phyloP scores from a whole-genome alignment of 2,797 vertebrate genomes.

The Moxostoma hubbsi region DNA sequence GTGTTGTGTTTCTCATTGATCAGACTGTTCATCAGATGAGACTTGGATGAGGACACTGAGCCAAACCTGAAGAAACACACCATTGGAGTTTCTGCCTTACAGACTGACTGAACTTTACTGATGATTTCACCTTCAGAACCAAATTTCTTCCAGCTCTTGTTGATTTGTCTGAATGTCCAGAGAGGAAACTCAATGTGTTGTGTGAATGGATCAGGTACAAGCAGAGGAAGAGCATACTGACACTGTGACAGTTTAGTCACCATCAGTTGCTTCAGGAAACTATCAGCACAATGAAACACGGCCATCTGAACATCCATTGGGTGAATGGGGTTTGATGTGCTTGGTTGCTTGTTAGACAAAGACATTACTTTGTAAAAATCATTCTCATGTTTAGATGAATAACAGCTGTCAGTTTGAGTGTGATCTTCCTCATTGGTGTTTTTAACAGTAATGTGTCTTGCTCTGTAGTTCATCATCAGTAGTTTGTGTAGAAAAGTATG shows the following conservation, averaged over 20 bases:
- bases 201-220: too few species aligned
- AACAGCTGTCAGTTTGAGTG: slow-evolving; percentile 13
- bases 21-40: slow-evolving; percentile 67
- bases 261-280: slow-evolving; percentile 67
- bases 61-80: slow-evolving; percentile 78
- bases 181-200: too few species aligned
- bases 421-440: background rate
- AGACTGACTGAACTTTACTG: too few species aligned
- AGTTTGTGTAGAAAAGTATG: slow-evolving; percentile 34
- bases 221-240: too few species aligned
- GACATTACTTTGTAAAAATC: slow-evolving; percentile 31
- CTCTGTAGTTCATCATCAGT: slow-evolving; percentile 41
- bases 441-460: slow-evolving; percentile 3
- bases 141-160: too few species aligned
- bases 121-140: too few species aligned
- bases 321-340: background rate
- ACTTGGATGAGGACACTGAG: slow-evolving; percentile 72
- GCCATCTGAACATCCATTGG: slow-evolving; percentile 57
- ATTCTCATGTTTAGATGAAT: slow-evolving; percentile 16
- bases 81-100: slow-evolving; percentile 72
- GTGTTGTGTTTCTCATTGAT: slow-evolving; percentile 68
- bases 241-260: slow-evolving; percentile 66
- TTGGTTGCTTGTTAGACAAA: background rate
- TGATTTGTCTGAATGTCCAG: too few species aligned
- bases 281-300: slow-evolving; percentile 69